Base-by-base conservation (phyloP, 2,888 invertebrate genomes). In the Lithodes maja region DNA sequence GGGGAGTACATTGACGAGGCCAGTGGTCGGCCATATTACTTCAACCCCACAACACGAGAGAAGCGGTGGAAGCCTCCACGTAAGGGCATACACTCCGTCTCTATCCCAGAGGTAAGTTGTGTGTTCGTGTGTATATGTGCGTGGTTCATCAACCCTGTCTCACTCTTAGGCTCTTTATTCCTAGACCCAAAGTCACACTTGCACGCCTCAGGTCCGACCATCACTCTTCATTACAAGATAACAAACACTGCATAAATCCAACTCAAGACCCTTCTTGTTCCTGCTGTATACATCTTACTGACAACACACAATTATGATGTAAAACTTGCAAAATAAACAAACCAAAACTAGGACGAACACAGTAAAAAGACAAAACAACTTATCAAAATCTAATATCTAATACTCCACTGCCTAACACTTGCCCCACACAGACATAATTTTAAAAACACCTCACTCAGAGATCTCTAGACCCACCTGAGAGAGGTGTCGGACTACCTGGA, bases 21-120 rank as follows among this genome's bases (percentile, higher is more conserved):
- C 69, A 93, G 93, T 49, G 94, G 94, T 54, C 93, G 94, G 87
- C 93, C 94, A n/a, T 95, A 94, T 92, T 95, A 94, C 92, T 92
- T 94, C 90, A 95, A 95, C 92, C 93, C 93, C 87, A 92, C 93
- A 2, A 94, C 94, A 1, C 81, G 85, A 9, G 91, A 91, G 68
- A 92, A 91, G 80, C 87, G 91, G 61, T 92, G 92, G 92, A 92
- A 92, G 81, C 92, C 92, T 61, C 92, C 92, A 54, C 90, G 92
- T 1, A 92, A 91, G 61, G 78, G 78, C 3, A 86, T 87, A n/a
- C 83, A 85, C 52, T 92, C 91, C 5, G 82, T 90, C 50, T 53
- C 84, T 33, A 84, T 87, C 75, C 84, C 90, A 3, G 90, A 87
- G 82, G 90, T 87, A 12, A 74, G 33, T 50, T 78, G 3, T 78